Evolutionary conservation across 2,113 vertebrate genomes (phyloP).

Genomic region (Leptobrachium ailaonicum): DNA sequence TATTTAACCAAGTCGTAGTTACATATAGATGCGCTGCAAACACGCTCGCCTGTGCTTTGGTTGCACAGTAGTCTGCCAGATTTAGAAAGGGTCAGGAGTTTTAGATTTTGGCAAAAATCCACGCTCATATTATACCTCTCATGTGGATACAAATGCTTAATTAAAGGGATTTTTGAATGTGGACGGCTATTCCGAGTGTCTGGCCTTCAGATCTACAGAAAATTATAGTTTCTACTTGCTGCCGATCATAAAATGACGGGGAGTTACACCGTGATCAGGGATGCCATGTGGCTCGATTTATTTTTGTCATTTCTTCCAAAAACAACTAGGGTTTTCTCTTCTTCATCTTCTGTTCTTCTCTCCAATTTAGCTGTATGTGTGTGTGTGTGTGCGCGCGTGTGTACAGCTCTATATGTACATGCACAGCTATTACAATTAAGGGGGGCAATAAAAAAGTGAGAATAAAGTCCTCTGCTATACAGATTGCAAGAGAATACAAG

Average conservation of each 20-base stretch:
- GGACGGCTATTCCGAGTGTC: slow-evolving; percentile 3
- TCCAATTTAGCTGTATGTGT: too few relatives aligned
- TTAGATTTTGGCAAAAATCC: slow-evolving; percentile 14
- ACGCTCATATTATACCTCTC: slow-evolving; percentile 6
- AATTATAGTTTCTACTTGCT: slow-evolving; percentile 22
- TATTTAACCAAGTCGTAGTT: too few relatives aligned
- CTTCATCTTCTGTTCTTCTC: too few relatives aligned
- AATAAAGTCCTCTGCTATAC: too few relatives aligned
- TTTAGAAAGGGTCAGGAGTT: slow-evolving; percentile 17
- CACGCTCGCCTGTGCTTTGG: not conserved
- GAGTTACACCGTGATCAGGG: slow-evolving; percentile 8
- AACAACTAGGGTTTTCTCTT: too few relatives aligned
- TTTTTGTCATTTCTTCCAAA: not conserved
- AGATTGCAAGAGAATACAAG: too few relatives aligned
- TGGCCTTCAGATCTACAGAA: slow-evolving; percentile 5
- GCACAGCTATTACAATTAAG: too few relatives aligned
- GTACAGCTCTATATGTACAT: too few relatives aligned
- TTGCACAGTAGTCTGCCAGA: not conserved
- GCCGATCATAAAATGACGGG: not conserved
- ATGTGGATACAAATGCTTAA: slow-evolving; percentile 15
- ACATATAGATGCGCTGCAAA: too few relatives aligned
- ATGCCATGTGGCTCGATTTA: not conserved
- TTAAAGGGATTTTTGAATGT: slow-evolving; percentile 27
- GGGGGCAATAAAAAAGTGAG: too few relatives aligned
- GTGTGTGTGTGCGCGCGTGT: too few relatives aligned